These are phyloP conservation scores for Cygnus buccinator DNA, from an alignment of 2,113 vertebrate species.

Conservation along the genomic window DNA sequence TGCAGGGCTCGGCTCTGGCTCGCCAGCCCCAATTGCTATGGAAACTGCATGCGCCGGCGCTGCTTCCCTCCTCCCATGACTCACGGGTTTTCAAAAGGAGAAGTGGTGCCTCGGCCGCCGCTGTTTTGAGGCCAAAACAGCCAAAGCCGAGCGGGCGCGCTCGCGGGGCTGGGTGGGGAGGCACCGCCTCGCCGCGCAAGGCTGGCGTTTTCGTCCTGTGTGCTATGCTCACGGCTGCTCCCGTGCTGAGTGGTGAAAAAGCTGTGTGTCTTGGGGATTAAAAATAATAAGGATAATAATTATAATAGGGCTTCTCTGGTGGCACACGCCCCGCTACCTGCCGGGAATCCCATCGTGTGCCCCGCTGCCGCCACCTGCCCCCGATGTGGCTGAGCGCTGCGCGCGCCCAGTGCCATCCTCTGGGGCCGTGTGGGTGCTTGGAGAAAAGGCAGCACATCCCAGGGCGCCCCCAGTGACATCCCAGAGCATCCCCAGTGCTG, in stretches of 20 bases:
- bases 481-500: no score
- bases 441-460: no score
- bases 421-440: no score
- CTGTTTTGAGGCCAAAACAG: neutral
- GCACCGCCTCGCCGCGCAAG: neutral
- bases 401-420: no score
- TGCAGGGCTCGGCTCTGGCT: neutral
- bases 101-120: neutral
- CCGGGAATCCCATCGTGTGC: accelerated
- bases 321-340: accelerated
- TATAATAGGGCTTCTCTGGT: neutral
- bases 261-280: neutral
- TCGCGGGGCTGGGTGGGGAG: neutral
- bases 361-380: neutral
- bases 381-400: accelerated
- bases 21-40: constrained; percentile 70
- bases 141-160: neutral
- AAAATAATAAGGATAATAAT: neutral
- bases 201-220: neutral
- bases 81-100: constrained; percentile 54
- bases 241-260: neutral
- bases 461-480: no score
- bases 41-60: constrained; percentile 59
- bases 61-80: constrained; percentile 64
- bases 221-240: neutral